Conservation (phyloP, 1,140 invertebrate species). For the Hyposmocoma kahamanoa region DNA sequence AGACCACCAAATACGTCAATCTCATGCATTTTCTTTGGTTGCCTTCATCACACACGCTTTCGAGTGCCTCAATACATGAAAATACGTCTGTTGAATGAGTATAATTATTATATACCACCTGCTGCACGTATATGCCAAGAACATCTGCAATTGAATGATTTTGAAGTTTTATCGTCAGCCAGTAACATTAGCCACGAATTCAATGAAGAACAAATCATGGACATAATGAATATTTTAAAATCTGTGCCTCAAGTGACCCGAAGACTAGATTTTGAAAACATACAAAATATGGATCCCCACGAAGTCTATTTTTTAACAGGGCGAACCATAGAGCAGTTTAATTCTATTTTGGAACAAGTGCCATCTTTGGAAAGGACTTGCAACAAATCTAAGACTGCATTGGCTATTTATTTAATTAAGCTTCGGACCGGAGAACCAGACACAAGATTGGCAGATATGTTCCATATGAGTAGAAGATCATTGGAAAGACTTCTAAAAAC, state of each 20-base stretch:
- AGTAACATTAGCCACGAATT: background rate
- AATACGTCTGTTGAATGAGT: background rate
- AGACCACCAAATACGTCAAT: background rate
- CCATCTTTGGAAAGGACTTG: background rate
- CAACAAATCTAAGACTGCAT: background rate
- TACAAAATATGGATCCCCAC: background rate
- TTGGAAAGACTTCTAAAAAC: background rate
- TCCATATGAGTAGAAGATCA: background rate
- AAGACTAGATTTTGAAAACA: slow-evolving; percentile 3
- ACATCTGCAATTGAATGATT: background rate
- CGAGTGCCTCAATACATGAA: background rate
- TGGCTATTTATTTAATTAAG: background rate
- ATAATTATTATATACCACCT: background rate
- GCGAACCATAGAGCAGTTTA: background rate
- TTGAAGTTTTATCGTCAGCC: background rate
- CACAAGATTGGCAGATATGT: background rate
- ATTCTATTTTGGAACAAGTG: background rate
- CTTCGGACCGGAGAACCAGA: slow-evolving; percentile 2
- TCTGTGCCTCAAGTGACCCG: background rate
- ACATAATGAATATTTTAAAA: slow-evolving; percentile 1
- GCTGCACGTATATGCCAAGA: background rate
- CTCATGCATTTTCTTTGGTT: background rate
- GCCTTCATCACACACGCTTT: background rate
- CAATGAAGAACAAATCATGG: background rate
- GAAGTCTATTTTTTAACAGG: slow-evolving; percentile 2